phyloP scores from a whole-genome alignment of 92 coral and sea anemone genomes.

The Siderastrea siderea region DNA sequence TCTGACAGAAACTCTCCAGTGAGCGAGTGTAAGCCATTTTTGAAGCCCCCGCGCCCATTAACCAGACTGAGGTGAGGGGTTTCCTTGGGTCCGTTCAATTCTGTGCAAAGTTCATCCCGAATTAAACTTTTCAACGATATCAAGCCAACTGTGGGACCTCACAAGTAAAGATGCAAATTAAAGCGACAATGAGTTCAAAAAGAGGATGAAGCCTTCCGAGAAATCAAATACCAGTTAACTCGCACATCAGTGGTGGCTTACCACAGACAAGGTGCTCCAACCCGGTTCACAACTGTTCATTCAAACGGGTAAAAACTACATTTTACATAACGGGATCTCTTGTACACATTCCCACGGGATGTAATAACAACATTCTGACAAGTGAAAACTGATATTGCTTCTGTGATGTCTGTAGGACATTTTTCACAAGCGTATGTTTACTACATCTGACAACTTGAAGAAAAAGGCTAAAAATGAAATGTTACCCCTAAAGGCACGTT shows the following conservation, averaged over 20 bases:
- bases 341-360: too few relatives aligned
- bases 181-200: conserved; percentile 24
- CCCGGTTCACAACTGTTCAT: too few relatives aligned
- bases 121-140: conserved; percentile 9
- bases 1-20: conserved; percentile 27
- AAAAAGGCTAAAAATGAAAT: too few relatives aligned
- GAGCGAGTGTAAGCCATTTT: conserved; percentile 36
- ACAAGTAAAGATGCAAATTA: background rate
- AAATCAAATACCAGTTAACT: conserved; percentile 23
- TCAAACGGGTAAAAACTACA: too few relatives aligned
- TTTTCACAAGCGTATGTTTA: too few relatives aligned
- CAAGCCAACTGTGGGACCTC: conserved; percentile 42
- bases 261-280: too few relatives aligned
- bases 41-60: conserved; percentile 48
- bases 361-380: too few relatives aligned
- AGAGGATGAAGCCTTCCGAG: conserved; percentile 36
- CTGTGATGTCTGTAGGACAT: too few relatives aligned
- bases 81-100: conserved; percentile 49
- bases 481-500: too few relatives aligned
- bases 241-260: conserved; percentile 56
- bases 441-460: too few relatives aligned
- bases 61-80: conserved; percentile 58
- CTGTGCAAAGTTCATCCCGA: conserved; percentile 40
- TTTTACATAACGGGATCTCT: too few relatives aligned
- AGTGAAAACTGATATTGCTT: too few relatives aligned